Evolutionary conservation across 35 echinoderm and acorn worm species (phyloP).

Genomic region (Acanthaster planci): DNA sequence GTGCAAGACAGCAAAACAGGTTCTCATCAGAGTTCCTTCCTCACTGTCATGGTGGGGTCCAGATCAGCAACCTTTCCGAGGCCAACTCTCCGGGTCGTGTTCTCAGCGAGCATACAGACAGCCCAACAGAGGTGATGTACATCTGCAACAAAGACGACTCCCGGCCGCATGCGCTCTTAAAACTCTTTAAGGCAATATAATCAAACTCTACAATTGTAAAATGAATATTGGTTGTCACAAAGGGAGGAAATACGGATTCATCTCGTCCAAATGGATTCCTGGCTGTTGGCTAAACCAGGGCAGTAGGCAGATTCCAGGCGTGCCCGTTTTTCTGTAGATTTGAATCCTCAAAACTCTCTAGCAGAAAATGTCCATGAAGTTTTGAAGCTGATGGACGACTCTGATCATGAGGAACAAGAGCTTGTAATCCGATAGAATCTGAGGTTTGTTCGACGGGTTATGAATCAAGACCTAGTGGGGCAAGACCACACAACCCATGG

Average conservation of each 20-base stretch:
- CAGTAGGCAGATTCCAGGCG: slow-evolving; percentile 62
- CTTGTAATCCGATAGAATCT: slow-evolving; percentile 28
- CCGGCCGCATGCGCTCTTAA: slow-evolving; percentile 44
- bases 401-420: slow-evolving; percentile 47
- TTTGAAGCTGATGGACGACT: background rate
- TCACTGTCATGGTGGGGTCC: background rate
- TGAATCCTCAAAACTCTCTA: background rate
- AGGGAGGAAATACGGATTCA: background rate
- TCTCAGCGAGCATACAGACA: slow-evolving; percentile 21
- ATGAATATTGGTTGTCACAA: slow-evolving; percentile 65
- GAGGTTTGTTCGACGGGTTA: slow-evolving; percentile 33
- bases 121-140: slow-evolving; percentile 44
- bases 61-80: slow-evolving; percentile 25
- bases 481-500: slow-evolving; percentile 3
- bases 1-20: slow-evolving; percentile 48
- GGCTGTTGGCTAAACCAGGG: slow-evolving; percentile 58
- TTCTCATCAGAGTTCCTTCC: slow-evolving; percentile 13
- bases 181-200: slow-evolving; percentile 46
- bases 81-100: slow-evolving; percentile 23
- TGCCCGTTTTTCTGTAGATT: slow-evolving; percentile 37
- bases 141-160: slow-evolving; percentile 47
- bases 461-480: slow-evolving; percentile 24
- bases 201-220: slow-evolving; percentile 45
- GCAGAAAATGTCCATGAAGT: slow-evolving; percentile 5
- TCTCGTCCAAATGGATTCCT: slow-evolving; percentile 8